Percentiles rank a stretch among this genome's conserved stretches.
These are phyloP conservation scores for Heteromyza rotundicornis DNA, from an alignment of 2,888 invertebrate genomes.

Conservation along the genomic window DNA sequence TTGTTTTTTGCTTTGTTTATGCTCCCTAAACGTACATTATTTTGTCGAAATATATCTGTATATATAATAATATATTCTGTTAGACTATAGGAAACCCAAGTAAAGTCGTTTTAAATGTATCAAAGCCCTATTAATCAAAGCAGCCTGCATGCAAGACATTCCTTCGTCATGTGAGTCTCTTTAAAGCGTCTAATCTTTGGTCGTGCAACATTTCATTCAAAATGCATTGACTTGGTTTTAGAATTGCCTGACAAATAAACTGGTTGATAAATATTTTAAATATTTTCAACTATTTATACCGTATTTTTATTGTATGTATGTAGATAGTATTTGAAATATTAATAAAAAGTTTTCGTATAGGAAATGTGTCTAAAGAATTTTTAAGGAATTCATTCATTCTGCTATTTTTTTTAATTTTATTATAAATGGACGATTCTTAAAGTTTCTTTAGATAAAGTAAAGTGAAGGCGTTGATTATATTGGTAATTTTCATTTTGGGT, in stretches of 20 bases:
- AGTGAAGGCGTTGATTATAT: conserved; percentile 44
- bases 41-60: conserved; percentile 25
- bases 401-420: conserved; percentile 20
- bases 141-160: no score
- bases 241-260: not conserved
- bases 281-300: not conserved
- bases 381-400: conserved; percentile 21
- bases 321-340: not conserved
- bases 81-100: not conserved
- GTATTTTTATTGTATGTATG: not conserved
- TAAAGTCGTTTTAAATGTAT: not conserved
- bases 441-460: conserved; percentile 52
- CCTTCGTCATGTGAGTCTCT: no score
- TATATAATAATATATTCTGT: conserved; percentile 17
- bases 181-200: no score
- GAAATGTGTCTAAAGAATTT: not conserved
- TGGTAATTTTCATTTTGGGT: conserved; percentile 20
- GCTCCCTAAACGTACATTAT: conserved; percentile 9
- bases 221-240: not conserved
- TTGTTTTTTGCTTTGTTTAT: conserved; percentile 8
- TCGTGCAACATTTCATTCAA: no score
- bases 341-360: not conserved
- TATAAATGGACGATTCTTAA: conserved; percentile 38
- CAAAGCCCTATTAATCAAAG: no score
- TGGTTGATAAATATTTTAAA: not conserved